These are phyloP conservation scores for Caloenas nicobarica DNA, from an alignment of 2,113 vertebrate genomes.

Conservation along the genomic window DNA sequence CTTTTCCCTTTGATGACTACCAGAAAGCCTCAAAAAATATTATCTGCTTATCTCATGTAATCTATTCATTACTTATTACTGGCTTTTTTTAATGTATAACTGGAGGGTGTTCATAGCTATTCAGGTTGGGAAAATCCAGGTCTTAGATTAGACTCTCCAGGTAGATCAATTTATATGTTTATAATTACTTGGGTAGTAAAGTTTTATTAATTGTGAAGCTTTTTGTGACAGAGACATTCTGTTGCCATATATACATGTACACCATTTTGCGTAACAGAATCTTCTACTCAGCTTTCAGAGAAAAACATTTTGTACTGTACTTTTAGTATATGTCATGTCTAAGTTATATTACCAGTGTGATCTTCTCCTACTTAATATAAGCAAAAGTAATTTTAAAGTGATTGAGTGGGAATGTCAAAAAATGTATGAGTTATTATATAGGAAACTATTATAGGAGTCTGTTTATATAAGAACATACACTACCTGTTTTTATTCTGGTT, in stretches of 20 bases:
- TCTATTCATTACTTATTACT: background rate
- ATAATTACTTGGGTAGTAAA: background rate
- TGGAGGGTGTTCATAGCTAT: background rate
- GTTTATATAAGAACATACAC: background rate
- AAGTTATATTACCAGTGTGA: background rate
- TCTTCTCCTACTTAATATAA: background rate
- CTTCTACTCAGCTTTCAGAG: background rate
- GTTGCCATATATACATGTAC: background rate
- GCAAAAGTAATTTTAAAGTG: background rate
- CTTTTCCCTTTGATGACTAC: background rate
- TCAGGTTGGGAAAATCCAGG: background rate
- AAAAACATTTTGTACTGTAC: background rate
- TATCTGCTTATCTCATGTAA: background rate
- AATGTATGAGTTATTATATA: background rate
- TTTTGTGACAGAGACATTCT: background rate
- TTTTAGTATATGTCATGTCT: background rate
- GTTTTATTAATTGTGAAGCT: background rate
- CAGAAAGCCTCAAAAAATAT: background rate
- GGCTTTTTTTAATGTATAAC: background rate
- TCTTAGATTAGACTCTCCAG: background rate
- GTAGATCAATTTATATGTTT: background rate
- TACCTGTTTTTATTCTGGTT: background rate
- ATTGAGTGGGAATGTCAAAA: background rate
- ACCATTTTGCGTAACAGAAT: background rate
- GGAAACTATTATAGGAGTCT: background rate